phyloP scores from a whole-genome alignment of 1,140 invertebrate genomes.

The Ridgeia piscesae region DNA sequence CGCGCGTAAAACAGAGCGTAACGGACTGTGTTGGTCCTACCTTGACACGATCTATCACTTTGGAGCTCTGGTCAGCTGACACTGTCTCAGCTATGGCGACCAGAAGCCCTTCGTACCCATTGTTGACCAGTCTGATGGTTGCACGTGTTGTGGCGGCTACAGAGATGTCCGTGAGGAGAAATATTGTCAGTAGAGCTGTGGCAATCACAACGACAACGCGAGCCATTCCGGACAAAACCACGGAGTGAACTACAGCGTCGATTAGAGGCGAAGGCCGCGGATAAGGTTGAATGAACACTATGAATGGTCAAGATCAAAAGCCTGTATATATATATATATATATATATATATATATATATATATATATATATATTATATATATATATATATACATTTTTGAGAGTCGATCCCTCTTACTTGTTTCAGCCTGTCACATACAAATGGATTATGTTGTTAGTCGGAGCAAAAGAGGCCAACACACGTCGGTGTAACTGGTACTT shows the following conservation, averaged over 20 bases:
- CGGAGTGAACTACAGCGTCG: not conserved
- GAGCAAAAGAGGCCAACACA: no score
- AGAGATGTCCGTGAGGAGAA: not conserved
- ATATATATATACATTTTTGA: no score
- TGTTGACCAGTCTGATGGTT: not conserved
- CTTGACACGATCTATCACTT: not conserved
- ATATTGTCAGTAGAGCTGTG: not conserved
- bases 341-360: no score
- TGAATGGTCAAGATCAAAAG: no score
- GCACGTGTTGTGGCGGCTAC: not conserved
- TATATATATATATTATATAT: no score
- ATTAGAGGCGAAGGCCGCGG: no score
- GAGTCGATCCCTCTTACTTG: no score
- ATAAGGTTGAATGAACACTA: no score
- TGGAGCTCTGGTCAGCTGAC: not conserved
- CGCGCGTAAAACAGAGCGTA: not conserved
- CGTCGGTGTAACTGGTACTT: no score
- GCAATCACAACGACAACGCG: not conserved
- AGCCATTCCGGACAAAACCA: not conserved
- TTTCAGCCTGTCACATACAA: no score
- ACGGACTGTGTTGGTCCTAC: not conserved
- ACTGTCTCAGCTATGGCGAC: not conserved
- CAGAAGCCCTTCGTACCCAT: not conserved
- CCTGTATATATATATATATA: no score
- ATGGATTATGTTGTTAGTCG: no score